Evolutionary conservation across 2,113 vertebrate species (phyloP), one percentile per base, ranked within the genome.

Genomic region (Balaenoptera acutorostrata): DNA sequence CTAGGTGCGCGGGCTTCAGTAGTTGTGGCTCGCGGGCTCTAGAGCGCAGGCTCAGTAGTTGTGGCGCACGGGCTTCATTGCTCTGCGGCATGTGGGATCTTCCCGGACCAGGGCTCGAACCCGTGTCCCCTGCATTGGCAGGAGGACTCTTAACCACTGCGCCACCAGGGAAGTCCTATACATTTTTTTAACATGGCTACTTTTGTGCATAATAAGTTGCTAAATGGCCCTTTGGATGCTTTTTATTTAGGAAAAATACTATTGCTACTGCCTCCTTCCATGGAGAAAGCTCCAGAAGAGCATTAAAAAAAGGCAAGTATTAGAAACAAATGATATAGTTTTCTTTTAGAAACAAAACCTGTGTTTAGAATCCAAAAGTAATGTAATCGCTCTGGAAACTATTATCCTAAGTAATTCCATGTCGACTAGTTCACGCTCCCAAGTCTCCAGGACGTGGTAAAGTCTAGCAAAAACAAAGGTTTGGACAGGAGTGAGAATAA

Each of bases 311-410:
- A 87, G 59, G 10, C 72, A 61, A 85, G 66, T 68, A 84, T 91
- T 90, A 78, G 93, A 95, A 97, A 92, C 88, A 97, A 97, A 95
- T 75, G 90, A 68, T 88, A 75, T 36, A 77, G 88, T 94, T 98
- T 95, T 97, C 93, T 96, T 96, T 97, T 44, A 91, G 92, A 88
- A 97, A 96, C 68, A 96, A 97, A 93, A 95, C 66, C 68, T 88
- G 78, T 95, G 94, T 97, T 96, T 96, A 90, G 96, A 84, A 93
- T 97, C 97, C 96, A 97, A 97, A 96, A 96, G 81, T 72, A 90
- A 91, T 83, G 88, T 94, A 92, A 97, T 97, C 68, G 20, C 83
- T 96, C 97, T 97, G 97, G 96, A 98, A 98, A 97, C 95, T 90
- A 97, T 97, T 98, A 98, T 90, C 1, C 0, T 92, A 49, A 96